Conservation (phyloP, 2,797 vertebrate species). For the Sebastolobus alascanus region DNA sequence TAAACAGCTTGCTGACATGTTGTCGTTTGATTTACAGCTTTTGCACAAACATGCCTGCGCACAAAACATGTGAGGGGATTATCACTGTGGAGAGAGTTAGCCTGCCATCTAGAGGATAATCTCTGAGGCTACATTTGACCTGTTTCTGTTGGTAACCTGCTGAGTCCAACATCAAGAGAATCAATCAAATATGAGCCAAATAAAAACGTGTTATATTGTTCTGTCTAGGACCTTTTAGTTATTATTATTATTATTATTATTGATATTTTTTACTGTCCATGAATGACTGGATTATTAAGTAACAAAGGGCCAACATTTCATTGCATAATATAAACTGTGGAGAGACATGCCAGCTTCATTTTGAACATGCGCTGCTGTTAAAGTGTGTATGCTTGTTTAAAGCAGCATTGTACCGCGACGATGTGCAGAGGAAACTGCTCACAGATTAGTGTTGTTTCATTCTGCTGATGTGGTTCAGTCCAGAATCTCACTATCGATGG, state of each 20-base stretch:
- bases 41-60: neutral
- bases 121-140: constrained; percentile 51
- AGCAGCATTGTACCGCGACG: neutral
- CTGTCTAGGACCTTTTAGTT: neutral
- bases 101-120: constrained; percentile 73
- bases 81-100: neutral
- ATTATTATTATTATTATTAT: neutral
- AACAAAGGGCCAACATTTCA: neutral
- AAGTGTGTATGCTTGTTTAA: neutral
- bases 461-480: constrained; percentile 44
- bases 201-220: neutral
- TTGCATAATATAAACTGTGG: neutral
- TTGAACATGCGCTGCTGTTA: neutral
- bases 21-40: neutral
- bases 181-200: neutral
- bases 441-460: neutral
- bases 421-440: neutral
- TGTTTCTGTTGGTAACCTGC: constrained; percentile 33
- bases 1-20: neutral
- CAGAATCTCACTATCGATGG: constrained; percentile 43
- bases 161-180: neutral
- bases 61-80: neutral
- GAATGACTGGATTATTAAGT: neutral
- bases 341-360: neutral
- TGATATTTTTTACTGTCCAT: neutral